Evolutionary conservation across 2,888 invertebrate species (phyloP).

Genomic region (Uropetala carovei): DNA sequence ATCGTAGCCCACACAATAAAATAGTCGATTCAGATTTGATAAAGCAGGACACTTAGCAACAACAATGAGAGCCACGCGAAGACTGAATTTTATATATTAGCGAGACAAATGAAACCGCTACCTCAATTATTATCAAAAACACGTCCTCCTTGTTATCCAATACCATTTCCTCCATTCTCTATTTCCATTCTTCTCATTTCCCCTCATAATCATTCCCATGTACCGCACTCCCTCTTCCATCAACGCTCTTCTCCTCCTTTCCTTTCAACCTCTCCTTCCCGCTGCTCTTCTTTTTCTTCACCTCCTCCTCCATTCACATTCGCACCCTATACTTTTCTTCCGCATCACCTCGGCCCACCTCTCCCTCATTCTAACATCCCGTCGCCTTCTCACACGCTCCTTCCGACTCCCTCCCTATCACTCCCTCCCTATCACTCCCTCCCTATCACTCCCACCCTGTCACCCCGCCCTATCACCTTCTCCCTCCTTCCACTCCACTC

Average conservation of each 20-base stretch:
- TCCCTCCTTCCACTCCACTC: not conserved
- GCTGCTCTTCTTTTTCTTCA: slow-evolving; percentile 4
- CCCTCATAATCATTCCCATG: not conserved
- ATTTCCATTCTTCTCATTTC: not conserved
- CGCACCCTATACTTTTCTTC: not conserved
- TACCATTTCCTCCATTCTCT: not conserved
- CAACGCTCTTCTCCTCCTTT: not conserved
- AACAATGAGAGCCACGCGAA: no score
- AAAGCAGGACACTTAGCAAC: no score
- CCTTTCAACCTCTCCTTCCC: not conserved
- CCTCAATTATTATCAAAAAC: no score
- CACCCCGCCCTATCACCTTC: not conserved
- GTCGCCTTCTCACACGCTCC: no score
- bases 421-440: not conserved
- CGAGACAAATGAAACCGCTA: no score
- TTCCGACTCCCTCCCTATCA: no score
- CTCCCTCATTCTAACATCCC: not conserved
- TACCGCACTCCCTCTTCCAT: not conserved
- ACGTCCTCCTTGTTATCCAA: no score
- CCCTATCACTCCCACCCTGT: not conserved
- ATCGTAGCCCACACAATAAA: no score
- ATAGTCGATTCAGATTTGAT: no score
- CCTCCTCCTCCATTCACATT: not conserved
- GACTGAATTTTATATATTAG: no score
- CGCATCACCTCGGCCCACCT: not conserved